Conservation (phyloP, 2,888 invertebrate genomes). For the Crepidodera aurea region DNA sequence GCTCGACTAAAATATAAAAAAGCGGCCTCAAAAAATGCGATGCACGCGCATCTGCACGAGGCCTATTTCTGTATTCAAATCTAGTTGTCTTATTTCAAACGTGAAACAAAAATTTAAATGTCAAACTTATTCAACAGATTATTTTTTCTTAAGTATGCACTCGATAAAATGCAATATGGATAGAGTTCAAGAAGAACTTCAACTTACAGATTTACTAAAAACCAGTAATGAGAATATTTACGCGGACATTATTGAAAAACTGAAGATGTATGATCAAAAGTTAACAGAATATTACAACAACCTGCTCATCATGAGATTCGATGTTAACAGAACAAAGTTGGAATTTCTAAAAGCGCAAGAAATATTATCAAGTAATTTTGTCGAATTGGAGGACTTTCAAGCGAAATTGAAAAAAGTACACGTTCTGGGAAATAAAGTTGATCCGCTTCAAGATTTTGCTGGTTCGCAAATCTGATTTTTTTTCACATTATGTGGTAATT, state of each 20-base stretch:
- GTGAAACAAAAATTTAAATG: too few relatives aligned
- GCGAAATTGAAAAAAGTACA: neutral
- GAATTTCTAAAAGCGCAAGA: neutral
- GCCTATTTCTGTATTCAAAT: too few relatives aligned
- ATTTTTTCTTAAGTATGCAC: too few relatives aligned
- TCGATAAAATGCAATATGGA: constrained; percentile 3
- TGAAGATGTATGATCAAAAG: neutral
- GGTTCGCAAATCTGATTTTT: too few relatives aligned
- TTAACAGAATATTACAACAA: neutral
- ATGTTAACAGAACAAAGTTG: neutral
- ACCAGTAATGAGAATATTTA: neutral
- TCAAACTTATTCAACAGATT: too few relatives aligned
- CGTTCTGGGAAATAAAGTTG: neutral
- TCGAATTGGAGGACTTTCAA: neutral
- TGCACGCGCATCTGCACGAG: too few relatives aligned
- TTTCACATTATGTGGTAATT: too few relatives aligned
- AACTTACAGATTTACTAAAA: constrained; percentile 8
- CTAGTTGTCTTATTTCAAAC: too few relatives aligned
- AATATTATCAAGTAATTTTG: neutral
- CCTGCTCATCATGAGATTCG: constrained; percentile 2
- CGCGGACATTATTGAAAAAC: constrained; percentile 1
- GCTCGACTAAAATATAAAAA: too few relatives aligned
- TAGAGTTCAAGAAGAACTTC: constrained; percentile 1
- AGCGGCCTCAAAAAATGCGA: too few relatives aligned
- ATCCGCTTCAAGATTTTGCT: neutral